These are phyloP conservation scores for Planiliza haematocheilus DNA, from an alignment of 2,113 vertebrate species.

Conservation along the genomic window DNA sequence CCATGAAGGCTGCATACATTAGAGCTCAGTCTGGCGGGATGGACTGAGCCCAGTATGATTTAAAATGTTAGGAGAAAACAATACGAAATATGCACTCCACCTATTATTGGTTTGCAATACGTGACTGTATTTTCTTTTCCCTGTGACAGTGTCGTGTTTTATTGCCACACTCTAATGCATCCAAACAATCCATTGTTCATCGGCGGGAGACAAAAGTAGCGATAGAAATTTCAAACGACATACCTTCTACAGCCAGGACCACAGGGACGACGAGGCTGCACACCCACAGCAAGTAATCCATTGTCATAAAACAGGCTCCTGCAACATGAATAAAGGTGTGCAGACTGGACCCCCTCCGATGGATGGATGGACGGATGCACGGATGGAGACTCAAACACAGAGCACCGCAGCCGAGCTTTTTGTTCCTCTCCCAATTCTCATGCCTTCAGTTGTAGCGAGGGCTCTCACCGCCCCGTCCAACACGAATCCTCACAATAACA, in stretches of 20 bases:
- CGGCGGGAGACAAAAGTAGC: slow-evolving; percentile 24
- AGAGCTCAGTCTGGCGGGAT: slow-evolving; percentile 1
- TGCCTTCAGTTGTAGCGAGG: slow-evolving; percentile 44
- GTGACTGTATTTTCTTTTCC: neutral
- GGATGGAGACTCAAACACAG: slow-evolving; percentile 66
- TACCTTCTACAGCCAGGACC: slow-evolving; percentile 86
- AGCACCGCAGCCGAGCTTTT: slow-evolving; percentile 62
- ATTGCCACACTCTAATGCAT: slow-evolving; percentile 14
- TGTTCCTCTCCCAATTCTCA: slow-evolving; percentile 56
- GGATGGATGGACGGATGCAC: slow-evolving; percentile 35
- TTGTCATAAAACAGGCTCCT: slow-evolving; percentile 82
- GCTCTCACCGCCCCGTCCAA: slow-evolving; percentile 46
- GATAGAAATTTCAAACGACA: slow-evolving; percentile 12
- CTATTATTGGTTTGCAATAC: neutral
- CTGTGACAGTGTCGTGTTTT: slow-evolving; percentile 20
- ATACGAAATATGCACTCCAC: no score
- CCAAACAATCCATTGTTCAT: slow-evolving; percentile 59
- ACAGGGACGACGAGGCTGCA: slow-evolving; percentile 83
- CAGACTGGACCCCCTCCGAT: slow-evolving; percentile 63
- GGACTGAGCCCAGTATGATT: slow-evolving; percentile 3
- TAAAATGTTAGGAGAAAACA: neutral
- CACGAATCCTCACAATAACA: neutral
- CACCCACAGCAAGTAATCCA: slow-evolving; percentile 86
- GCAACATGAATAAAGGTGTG: slow-evolving; percentile 82
- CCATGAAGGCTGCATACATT: slow-evolving; percentile 17